Base-by-base conservation (phyloP, 2,888 invertebrate species). In the Drosophila demipolita region DNA sequence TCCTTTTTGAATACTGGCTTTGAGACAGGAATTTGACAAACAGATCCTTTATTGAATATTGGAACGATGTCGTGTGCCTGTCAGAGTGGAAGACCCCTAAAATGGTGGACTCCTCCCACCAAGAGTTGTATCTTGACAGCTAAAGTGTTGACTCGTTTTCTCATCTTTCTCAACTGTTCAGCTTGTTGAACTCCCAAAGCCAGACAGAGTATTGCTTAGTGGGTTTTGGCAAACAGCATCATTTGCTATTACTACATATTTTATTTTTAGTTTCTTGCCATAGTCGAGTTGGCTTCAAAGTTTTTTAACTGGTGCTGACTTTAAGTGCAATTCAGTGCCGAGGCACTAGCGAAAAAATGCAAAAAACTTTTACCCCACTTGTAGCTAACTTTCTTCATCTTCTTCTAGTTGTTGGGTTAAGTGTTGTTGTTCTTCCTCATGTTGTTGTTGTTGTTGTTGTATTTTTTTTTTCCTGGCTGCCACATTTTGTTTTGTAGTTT, bases 311-410 rank as follows among this genome's bases (percentile, higher is more conserved):
- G 87, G 81, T 66, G 84, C 80, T 87, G 87, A 87, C 87, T 87
- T 87, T 88, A 87, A 87, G 87, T 88, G 87, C 87, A 87, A 87
- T 87, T 87, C 87, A 87, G 88, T 88, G 88, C 88, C 80, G 77
- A 75, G 83, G 76, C 80, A 74, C 75, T 75, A 73, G 76, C 73
- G 73, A 75, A 76, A 83, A 85, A 83, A 82, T 83, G 78, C 62
- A 74, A 75, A 74, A 75, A 87, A 87, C 75, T 84, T 84, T 83
- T 82, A 49, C 65, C 66, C 75, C 60, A 73, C 78, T 80, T 80
- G 75, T 72, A 59, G 74, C 65, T 83, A 80, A 80, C 82, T 83
- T 80, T 80, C 23, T 54, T 38, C 35, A 52, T 62, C 23, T 45
- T 55, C 42, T 42, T 70, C 72, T 58, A 80, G 59, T 70, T 73